phyloP scores from a whole-genome alignment of 2,113 vertebrate genomes.

The Sander vitreus region DNA sequence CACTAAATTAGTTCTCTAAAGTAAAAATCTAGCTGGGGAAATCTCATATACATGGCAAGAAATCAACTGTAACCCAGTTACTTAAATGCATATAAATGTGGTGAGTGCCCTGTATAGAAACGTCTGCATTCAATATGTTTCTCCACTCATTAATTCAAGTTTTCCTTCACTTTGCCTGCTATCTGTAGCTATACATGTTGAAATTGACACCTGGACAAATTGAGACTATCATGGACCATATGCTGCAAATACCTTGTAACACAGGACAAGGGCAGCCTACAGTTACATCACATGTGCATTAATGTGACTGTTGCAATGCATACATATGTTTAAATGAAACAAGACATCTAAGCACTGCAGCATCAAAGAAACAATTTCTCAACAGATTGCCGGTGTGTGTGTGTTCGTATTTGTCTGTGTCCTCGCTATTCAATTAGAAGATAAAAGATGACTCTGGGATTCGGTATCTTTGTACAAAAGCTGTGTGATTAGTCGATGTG shows the following conservation, averaged over 20 bases:
- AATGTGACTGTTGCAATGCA: conserved; percentile 8
- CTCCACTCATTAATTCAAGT: neutral
- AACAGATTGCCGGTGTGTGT: conserved; percentile 32
- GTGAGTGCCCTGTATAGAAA: neutral
- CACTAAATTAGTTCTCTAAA: conserved; percentile 9
- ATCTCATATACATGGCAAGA: neutral
- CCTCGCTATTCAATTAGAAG: conserved; percentile 64
- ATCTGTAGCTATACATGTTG: neutral
- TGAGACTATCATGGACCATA: conserved; percentile 5
- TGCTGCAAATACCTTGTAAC: conserved; percentile 6
- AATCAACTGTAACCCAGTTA: neutral
- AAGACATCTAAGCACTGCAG: conserved; percentile 38
- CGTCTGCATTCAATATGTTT: neutral
- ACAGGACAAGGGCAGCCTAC: neutral
- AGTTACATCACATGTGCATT: conserved; percentile 28
- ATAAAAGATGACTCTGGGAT: conserved; percentile 66
- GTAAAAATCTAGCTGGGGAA: neutral
- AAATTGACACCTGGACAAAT: conserved; percentile 17
- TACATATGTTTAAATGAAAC: conserved; percentile 41
- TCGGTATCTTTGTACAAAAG: conserved; percentile 43
- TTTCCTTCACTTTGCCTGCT: neutral
- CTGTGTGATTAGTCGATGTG: conserved; percentile 40
- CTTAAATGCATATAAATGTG: neutral
- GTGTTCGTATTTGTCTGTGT: conserved; percentile 36
- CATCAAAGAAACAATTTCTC: conserved; percentile 57